These are phyloP conservation scores for Leptinotarsa haldemani DNA, from an alignment of 2,888 invertebrate species.

Conservation along the genomic window DNA sequence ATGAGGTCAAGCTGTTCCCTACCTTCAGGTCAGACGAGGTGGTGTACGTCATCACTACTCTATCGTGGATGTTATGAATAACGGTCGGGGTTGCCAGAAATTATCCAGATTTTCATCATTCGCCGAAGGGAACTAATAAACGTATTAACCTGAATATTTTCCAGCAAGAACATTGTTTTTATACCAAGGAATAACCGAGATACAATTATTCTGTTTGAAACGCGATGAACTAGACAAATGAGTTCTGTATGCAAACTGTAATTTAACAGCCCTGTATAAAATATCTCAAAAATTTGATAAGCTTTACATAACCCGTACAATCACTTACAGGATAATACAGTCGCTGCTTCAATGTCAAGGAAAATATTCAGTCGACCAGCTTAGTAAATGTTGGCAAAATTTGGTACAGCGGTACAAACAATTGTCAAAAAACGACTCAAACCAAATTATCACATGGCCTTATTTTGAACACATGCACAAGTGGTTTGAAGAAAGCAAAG, in stretches of 20 bases:
- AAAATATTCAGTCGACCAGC: slow-evolving; percentile 51
- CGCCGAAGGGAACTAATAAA: too few relatives aligned
- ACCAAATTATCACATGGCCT: slow-evolving; percentile 51
- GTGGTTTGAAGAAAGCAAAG: slow-evolving; percentile 46
- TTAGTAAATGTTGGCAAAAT: slow-evolving; percentile 56
- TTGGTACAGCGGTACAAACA: slow-evolving; percentile 52
- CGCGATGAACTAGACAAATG: not conserved
- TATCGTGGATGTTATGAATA: too few relatives aligned
- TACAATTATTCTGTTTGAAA: too few relatives aligned
- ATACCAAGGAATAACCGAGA: too few relatives aligned
- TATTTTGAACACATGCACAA: slow-evolving; percentile 53
- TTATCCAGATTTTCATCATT: too few relatives aligned
- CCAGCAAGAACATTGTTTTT: too few relatives aligned
- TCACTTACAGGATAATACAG: slow-evolving; percentile 49
- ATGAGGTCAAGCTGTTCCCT: not conserved
- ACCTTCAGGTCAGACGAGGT: too few relatives aligned
- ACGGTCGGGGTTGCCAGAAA: too few relatives aligned
- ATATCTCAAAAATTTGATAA: not conserved
- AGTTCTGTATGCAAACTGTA: not conserved
- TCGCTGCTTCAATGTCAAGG: slow-evolving; percentile 51
- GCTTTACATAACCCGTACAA: not conserved
- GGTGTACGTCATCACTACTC: too few relatives aligned
- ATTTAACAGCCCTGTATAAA: not conserved
- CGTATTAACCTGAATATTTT: too few relatives aligned
- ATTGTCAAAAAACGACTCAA: slow-evolving; percentile 46